These are phyloP conservation scores for Oxyruncus cristatus DNA, from an alignment of 2,113 vertebrate species.

Conservation along the genomic window DNA sequence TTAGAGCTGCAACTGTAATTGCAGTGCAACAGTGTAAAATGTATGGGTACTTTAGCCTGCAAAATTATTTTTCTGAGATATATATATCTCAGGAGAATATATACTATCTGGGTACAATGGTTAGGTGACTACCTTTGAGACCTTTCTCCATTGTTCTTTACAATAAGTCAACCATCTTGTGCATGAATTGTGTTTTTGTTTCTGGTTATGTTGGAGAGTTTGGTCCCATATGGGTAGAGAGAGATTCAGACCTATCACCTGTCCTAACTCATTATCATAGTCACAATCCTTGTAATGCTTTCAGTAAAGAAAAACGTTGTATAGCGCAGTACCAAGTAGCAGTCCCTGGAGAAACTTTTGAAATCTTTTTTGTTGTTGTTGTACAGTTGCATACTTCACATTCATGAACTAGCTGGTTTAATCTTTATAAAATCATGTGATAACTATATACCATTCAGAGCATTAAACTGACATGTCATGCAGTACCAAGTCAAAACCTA, in stretches of 20 bases:
- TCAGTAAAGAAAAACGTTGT: neutral
- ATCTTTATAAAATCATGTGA: neutral
- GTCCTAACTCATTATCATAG: neutral
- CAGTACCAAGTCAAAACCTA: neutral
- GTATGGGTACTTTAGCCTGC: neutral
- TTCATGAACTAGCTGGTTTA: neutral
- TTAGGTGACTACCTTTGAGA: neutral
- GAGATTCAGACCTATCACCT: neutral
- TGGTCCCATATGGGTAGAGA: neutral
- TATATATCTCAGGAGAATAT: neutral
- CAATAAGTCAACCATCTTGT: neutral
- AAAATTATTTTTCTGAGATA: neutral
- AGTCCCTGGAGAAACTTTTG: neutral
- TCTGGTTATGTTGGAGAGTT: neutral
- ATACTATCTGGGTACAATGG: neutral
- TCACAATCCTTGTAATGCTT: neutral
- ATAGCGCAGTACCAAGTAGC: neutral
- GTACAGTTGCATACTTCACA: neutral
- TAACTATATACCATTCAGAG: neutral
- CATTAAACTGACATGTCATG: neutral
- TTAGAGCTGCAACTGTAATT: neutral
- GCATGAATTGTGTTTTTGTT: neutral
- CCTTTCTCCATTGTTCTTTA: neutral
- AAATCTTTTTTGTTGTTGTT: neutral
- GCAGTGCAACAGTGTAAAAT: neutral